Conservation (phyloP, 2,888 invertebrate species). For the Rhopalosiphum nymphaeae region DNA sequence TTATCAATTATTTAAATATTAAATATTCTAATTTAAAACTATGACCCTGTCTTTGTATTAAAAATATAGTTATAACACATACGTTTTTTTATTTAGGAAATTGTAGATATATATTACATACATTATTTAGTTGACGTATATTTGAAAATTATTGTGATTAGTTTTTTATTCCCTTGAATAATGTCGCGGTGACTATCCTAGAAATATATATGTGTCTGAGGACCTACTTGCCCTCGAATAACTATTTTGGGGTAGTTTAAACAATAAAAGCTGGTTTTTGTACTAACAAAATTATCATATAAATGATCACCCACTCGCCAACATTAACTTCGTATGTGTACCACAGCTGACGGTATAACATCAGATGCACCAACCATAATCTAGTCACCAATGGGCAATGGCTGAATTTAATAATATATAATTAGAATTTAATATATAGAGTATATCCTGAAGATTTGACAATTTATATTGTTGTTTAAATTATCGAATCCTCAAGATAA, state of each 20-base stretch:
- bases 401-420: neutral
- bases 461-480: neutral
- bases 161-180: neutral
- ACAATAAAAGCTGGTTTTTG: constrained; percentile 1
- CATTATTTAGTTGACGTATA: neutral
- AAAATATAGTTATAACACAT: neutral
- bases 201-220: neutral
- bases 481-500: neutral
- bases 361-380: neutral
- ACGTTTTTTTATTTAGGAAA: neutral
- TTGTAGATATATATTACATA: neutral
- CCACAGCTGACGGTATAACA: neutral
- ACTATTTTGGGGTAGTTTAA: neutral
- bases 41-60: neutral
- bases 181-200: neutral
- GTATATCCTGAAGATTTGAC: neutral
- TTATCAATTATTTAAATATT: neutral
- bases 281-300: neutral
- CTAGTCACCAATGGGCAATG: neutral
- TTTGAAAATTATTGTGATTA: neutral
- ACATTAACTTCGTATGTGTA: neutral
- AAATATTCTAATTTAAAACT: neutral
- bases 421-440: neutral
- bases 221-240: neutral
- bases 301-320: neutral